A percentile compares a stretch with the other conserved stretches of the same genome.
phyloP scores from a whole-genome alignment of 1,140 invertebrate species.

The Sesamia nonagrioides region DNA sequence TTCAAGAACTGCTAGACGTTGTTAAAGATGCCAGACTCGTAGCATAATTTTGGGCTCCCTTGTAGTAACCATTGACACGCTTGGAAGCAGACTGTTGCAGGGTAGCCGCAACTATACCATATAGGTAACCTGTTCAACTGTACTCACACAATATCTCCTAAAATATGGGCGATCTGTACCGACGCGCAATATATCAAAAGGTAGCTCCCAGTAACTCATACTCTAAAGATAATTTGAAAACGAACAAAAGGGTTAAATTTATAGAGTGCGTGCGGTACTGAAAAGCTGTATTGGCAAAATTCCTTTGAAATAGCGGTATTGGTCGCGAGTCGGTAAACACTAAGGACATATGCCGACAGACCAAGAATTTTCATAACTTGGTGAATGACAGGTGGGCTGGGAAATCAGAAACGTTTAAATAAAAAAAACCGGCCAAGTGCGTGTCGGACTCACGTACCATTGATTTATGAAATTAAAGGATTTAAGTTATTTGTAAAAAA shows the following conservation, averaged over 20 bases:
- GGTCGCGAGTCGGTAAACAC: slow-evolving; percentile 26
- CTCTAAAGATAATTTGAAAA: slow-evolving; percentile 34
- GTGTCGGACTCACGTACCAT: too few species aligned
- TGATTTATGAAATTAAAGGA: too few species aligned
- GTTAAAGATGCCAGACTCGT: too few species aligned
- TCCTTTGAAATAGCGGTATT: slow-evolving; percentile 3
- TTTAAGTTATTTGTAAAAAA: too few species aligned
- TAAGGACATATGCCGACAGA: too few species aligned
- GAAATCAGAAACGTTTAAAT: not conserved
- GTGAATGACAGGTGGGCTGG: not conserved
- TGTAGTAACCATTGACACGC: too few species aligned
- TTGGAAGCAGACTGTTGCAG: too few species aligned
- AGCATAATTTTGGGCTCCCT: too few species aligned
- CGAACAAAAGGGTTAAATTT: slow-evolving; percentile 40
- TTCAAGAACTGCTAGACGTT: too few species aligned
- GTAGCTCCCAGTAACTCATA: slow-evolving; percentile 20
- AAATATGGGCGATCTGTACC: slow-evolving; percentile 22
- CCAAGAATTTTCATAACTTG: slow-evolving; percentile 14
- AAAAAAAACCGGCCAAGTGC: too few species aligned
- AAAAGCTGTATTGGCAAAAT: slow-evolving; percentile 21
- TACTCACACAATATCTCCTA: not conserved
- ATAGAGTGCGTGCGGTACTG: slow-evolving; percentile 33
- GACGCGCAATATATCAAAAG: slow-evolving; percentile 28
- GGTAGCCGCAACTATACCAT: too few species aligned
- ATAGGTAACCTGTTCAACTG: not conserved